Evolutionary conservation across 2,888 invertebrate species (phyloP), one percentile per base, ranked within the genome.

Genomic region (Lycaena phlaeas): DNA sequence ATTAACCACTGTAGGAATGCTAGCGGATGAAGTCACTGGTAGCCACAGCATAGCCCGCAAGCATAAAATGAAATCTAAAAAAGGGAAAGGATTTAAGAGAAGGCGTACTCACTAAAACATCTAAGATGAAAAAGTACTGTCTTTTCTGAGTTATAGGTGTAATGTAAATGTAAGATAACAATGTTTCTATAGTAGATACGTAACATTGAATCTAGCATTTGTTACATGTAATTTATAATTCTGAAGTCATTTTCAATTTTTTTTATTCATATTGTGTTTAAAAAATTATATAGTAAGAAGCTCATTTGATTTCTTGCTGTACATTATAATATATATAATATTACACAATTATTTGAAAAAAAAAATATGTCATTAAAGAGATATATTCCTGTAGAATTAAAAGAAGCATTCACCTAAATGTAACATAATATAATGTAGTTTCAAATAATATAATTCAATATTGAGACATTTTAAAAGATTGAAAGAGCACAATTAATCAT

Each of bases 21-120:
- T 95, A 52, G 95, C 94, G 26, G 91, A 93, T 74, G 94, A 95
- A 81, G 87, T 95, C 15, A 92, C 91, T 41, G 88, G 88, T 27
- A 72, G 56, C 48, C 64, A 61, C 36, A 74, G 64, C 51, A 75
- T 50, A 40, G 57, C 65, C 25, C 59, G 76, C 53, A 78, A 88
- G 75, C 86, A 77, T 47, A 85, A 85, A 61, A 50, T 78, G 27
- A 81, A 84, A 50, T 65, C 74, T 14, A 82, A 82, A 61, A 85
- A 86, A 57, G 79, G 85, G 45, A 85, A 86, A 68, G 78, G 79
- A 26, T 87, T 86, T 53, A 85, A 85, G 56, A 76, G 65, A 64
- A 78, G 78, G 67, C 77, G 81, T 47, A 78, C 74, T 39, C 71
- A 82, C 57, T 85, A 62, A 69, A 26, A 28, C 25, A 31, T 41